Base-by-base conservation (phyloP, 2,797 vertebrate species). In the Agapornis canus region DNA sequence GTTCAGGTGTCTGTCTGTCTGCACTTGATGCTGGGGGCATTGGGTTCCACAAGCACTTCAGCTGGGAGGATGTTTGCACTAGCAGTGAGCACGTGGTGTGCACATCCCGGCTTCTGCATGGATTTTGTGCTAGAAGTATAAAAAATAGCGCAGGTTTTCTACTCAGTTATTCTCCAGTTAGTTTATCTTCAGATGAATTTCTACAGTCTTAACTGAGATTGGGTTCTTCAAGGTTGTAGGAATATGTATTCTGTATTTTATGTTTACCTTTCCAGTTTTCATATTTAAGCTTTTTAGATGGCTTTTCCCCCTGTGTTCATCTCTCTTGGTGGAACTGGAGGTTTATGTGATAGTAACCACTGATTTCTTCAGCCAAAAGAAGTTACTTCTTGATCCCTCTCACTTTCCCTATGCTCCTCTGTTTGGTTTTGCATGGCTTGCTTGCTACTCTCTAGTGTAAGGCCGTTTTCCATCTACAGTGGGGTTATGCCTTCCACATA, bases 41-140 rank as follows among this genome's bases (percentile, higher is more conserved):
- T 73, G 2, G 8, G 48, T 75, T 78, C n/a, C 52, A 69, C 10
- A 3, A n/a, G 56, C 14, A 1, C 42, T 49, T 12, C 8, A 25
- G 77, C 19, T 70, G 40, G 77, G 43, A 21, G 48, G 48, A 25
- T 31, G 37, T 56, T 68, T 23, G 47, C 47, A 2, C 57, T 27
- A 9, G 29, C 64, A 80, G 16, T 4, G 7, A 25, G 13, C 2
- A 0, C 11, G 27, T 37, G n/a, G 6, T 2, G 13, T 12, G n/a
- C 48, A 10, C 48, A 1, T n/a, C n/a, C 32, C 37, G 14, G 17
- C 32, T 76, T 9, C 68, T 68, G 63, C 52, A 6, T 0, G 0
- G 19, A 6, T 26, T 82, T 43, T 47, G 22, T 52, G 49, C 80
- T 43, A 0, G 4, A 5, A 61, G 65, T 39, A 13, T 45, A 5